Evolutionary conservation across 2,113 vertebrate species (phyloP).

Genomic region (Phylloscopus trochilus): DNA sequence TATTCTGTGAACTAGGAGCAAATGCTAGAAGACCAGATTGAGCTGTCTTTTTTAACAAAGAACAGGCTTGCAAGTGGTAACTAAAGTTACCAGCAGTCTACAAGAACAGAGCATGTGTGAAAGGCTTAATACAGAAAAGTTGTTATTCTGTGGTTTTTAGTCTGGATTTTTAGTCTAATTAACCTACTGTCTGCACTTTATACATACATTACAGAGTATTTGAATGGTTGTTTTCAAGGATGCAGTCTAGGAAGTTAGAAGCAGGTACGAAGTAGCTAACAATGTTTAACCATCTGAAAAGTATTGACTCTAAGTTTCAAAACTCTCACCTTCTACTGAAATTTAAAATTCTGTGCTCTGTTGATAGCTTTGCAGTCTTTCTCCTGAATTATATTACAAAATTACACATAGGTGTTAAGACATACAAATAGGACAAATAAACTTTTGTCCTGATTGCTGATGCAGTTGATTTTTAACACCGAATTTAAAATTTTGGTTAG

Average conservation of each 20-base stretch:
- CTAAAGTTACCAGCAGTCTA: background rate
- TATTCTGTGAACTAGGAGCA: background rate
- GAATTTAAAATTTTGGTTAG: constrained; percentile 63
- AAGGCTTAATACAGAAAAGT: background rate
- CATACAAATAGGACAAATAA: background rate
- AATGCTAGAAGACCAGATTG: background rate
- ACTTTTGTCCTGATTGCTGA: background rate
- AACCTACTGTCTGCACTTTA: background rate
- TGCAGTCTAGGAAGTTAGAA: background rate
- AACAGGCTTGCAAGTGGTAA: background rate
- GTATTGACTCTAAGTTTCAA: background rate
- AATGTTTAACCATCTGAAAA: background rate
- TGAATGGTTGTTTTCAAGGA: background rate
- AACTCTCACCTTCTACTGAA: background rate
- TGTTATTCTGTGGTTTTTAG: background rate
- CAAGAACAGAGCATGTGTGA: background rate
- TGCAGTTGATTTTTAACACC: background rate
- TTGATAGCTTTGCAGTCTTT: background rate
- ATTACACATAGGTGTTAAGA: background rate
- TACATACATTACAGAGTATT: background rate
- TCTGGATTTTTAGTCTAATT: background rate
- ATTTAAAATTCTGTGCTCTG: background rate
- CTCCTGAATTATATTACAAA: background rate
- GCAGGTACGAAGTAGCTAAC: background rate
- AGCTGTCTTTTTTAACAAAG: background rate